Conservation (phyloP, 2,113 vertebrate species). For the Diadophis punctatus region DNA sequence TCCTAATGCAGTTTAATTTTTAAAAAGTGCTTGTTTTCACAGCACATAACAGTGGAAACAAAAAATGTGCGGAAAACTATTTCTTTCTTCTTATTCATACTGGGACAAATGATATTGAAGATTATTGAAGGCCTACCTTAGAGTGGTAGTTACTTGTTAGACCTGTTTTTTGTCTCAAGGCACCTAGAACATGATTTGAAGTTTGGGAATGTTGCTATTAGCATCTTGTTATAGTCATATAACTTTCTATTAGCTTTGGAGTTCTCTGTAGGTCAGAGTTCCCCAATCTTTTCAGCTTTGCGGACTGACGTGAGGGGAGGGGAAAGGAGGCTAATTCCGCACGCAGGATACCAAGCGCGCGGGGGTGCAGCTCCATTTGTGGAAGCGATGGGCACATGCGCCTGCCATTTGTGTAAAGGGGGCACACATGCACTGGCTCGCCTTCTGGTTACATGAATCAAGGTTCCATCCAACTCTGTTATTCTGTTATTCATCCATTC, state of each 20-base stretch:
- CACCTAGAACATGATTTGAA: neutral
- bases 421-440: rapidly evolving
- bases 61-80: neutral
- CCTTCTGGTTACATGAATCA: neutral
- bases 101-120: too few species aligned
- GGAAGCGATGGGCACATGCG: too few species aligned
- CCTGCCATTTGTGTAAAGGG: too few species aligned
- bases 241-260: neutral
- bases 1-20: neutral
- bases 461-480: neutral
- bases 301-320: too few species aligned
- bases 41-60: neutral
- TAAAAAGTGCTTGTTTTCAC: neutral
- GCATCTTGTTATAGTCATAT: neutral
- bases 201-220: neutral
- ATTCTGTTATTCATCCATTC: neutral
- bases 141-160: neutral
- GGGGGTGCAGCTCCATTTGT: too few species aligned
- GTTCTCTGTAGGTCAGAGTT: neutral
- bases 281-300: too few species aligned
- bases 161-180: neutral
- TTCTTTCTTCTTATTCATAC: neutral
- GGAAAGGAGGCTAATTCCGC: too few species aligned
- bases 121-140: neutral
- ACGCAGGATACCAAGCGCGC: too few species aligned